phyloP scores from a whole-genome alignment of 1,140 invertebrate genomes.

The Cheumatopsyche charites region DNA sequence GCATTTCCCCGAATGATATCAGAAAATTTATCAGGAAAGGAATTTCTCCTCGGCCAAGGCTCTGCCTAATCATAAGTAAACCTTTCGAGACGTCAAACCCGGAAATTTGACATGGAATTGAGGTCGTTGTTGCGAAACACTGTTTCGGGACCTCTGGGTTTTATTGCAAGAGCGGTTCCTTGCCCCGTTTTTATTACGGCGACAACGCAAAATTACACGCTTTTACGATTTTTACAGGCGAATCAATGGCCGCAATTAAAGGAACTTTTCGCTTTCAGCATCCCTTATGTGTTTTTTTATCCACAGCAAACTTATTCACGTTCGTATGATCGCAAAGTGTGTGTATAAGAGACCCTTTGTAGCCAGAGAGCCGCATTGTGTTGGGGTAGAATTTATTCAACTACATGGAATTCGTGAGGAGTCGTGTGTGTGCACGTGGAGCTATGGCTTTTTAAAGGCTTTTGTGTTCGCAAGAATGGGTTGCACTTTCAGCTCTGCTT shows the following conservation, averaged over 20 bases:
- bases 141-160: neutral
- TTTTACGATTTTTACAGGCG: slow-evolving; percentile 20
- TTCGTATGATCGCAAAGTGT: neutral
- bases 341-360: too few species aligned
- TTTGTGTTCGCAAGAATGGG: slow-evolving; percentile 11
- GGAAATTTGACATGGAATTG: too few species aligned
- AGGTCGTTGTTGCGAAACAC: too few species aligned
- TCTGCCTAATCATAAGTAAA: too few species aligned
- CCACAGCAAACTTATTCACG: neutral
- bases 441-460: slow-evolving; percentile 8
- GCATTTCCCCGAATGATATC: too few species aligned
- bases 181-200: slow-evolving; percentile 13
- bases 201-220: slow-evolving; percentile 23
- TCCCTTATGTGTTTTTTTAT: neutral
- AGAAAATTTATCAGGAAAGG: too few species aligned
- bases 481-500: slow-evolving; percentile 5
- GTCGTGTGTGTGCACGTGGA: neutral
- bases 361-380: too few species aligned
- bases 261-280: neutral
- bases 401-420: too few species aligned
- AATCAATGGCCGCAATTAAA: slow-evolving; percentile 25
- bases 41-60: too few species aligned
- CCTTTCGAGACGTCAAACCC: too few species aligned
- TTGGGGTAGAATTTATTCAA: too few species aligned
- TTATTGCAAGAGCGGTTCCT: slow-evolving; percentile 18